These are phyloP conservation scores for Lepidurus apus DNA, from an alignment of 1,140 invertebrate species.

Conservation along the genomic window DNA sequence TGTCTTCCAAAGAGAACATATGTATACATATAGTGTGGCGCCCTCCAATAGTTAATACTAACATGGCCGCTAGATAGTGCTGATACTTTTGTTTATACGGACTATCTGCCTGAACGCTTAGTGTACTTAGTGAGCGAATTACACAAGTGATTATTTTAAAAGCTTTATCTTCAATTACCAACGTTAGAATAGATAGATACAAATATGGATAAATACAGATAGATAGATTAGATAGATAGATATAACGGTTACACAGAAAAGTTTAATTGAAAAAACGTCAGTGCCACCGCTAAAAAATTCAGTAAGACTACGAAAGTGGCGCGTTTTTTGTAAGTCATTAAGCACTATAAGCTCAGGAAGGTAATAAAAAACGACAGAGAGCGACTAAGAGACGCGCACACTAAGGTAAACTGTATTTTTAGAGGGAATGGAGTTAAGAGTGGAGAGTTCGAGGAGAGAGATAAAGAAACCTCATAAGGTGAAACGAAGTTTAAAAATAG, in stretches of 20 bases:
- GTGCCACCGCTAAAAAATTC: background rate
- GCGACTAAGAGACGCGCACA: background rate
- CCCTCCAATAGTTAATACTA: too few relatives aligned
- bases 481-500: background rate
- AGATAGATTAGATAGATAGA: background rate
- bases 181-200: too few relatives aligned
- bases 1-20: too few relatives aligned
- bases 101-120: too few relatives aligned
- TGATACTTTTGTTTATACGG: too few relatives aligned
- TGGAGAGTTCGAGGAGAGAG: background rate
- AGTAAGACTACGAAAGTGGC: background rate
- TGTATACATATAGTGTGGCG: too few relatives aligned
- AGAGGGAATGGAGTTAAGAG: background rate
- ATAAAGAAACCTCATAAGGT: background rate
- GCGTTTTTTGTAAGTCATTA: background rate
- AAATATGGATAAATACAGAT: too few relatives aligned
- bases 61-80: too few relatives aligned
- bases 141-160: too few relatives aligned
- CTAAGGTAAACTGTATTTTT: background rate
- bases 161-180: too few relatives aligned
- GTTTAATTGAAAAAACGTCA: background rate
- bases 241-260: background rate
- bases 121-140: too few relatives aligned
- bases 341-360: constrained; percentile 5
- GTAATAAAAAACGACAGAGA: background rate